Evolutionary conservation across 2,888 invertebrate genomes (phyloP).

Genomic region (Drosophila villosipedis): DNA sequence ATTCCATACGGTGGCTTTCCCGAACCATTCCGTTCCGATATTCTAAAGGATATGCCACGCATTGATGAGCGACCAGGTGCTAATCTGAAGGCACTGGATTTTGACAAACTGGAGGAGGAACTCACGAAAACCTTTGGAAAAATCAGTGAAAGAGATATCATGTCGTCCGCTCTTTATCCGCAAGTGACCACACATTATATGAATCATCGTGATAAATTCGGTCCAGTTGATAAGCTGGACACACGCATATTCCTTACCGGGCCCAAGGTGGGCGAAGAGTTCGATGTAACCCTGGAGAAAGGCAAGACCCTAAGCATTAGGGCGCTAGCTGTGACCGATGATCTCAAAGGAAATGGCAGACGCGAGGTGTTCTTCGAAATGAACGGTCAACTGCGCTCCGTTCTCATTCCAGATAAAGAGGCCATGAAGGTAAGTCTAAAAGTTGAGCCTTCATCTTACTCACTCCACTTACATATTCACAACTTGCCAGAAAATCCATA

Average conservation of each 20-base stretch:
- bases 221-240: slow-evolving; percentile 97
- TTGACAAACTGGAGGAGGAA: slow-evolving; percentile 91
- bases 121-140: slow-evolving; percentile 89
- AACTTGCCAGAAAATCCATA: slow-evolving; percentile 90
- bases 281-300: slow-evolving; percentile 96
- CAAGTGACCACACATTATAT: slow-evolving; percentile 96
- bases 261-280: slow-evolving; percentile 93
- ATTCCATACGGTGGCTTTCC: slow-evolving; percentile 98
- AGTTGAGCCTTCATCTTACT: neutral
- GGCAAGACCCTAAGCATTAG: slow-evolving; percentile 98
- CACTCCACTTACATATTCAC: neutral
- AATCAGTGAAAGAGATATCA: slow-evolving; percentile 93
- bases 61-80: slow-evolving; percentile 97
- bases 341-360: slow-evolving; percentile 95
- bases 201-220: slow-evolving; percentile 92
- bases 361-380: slow-evolving; percentile 99
- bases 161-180: slow-evolving; percentile 98
- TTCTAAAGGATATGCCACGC: slow-evolving; percentile 91
- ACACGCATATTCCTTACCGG: slow-evolving; percentile 98
- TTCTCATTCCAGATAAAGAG: slow-evolving; percentile 96
- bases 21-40: slow-evolving; percentile 95
- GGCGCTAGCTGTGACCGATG: slow-evolving; percentile 96
- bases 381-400: slow-evolving; percentile 98
- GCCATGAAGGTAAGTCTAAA: slow-evolving; percentile 86
- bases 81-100: slow-evolving; percentile 92